Evolutionary conservation across 2,797 vertebrate genomes (phyloP).

Genomic region (Rhadinocentrus ornatus): DNA sequence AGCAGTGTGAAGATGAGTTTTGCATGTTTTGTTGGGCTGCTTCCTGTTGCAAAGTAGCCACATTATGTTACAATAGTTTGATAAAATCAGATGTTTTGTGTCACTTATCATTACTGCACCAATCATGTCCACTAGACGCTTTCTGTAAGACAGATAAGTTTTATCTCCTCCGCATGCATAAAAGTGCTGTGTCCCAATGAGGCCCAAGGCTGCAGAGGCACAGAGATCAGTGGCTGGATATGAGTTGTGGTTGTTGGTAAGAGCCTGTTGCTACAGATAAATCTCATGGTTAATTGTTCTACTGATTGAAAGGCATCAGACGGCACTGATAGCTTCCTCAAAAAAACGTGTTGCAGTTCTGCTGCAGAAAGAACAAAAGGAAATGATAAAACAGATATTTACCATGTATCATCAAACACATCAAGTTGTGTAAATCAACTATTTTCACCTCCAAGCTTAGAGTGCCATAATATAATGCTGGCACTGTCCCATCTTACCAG

Average conservation of each 20-base stretch:
- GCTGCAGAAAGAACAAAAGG: constrained; percentile 3
- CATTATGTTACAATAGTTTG: neutral
- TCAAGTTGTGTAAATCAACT: neutral
- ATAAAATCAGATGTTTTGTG: neutral
- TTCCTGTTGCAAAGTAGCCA: constrained; percentile 33
- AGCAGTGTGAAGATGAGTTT: neutral
- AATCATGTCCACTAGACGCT: neutral
- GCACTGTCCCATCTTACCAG: too few relatives aligned
- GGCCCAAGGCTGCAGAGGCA: neutral
- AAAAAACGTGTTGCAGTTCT: neutral
- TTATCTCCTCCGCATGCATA: neutral
- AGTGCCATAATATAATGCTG: too few relatives aligned
- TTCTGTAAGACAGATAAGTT: neutral
- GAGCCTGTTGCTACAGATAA: constrained; percentile 19
- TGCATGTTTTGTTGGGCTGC: constrained; percentile 4
- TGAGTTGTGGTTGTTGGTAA: neutral
- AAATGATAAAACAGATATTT: neutral
- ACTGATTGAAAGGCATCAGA: constrained; percentile 32
- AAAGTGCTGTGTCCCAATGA: neutral
- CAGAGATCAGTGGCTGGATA: constrained; percentile 16
- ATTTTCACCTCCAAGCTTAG: too few relatives aligned
- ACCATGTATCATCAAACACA: neutral
- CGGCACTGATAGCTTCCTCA: constrained; percentile 19
- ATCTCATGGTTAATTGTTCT: constrained; percentile 48
- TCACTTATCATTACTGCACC: too few relatives aligned